Base-by-base conservation (phyloP, 2,113 vertebrate species). In the Cheirogaleus medius region DNA sequence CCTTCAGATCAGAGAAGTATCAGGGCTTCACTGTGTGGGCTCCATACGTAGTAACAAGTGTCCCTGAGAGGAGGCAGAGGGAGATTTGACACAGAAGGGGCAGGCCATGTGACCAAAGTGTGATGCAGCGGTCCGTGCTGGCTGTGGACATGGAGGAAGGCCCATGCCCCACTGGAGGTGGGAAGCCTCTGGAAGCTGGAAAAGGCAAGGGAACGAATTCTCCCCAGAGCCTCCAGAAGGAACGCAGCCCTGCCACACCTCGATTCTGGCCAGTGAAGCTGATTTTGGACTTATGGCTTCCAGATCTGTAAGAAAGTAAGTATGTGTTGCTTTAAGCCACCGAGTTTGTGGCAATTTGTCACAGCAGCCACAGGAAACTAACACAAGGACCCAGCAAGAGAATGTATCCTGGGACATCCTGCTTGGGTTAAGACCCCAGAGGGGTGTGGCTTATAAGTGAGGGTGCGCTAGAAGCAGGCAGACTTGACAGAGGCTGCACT, bases 81-180 rank as follows among this genome's bases (percentile, higher is more conserved):
- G 58, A 64, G 34, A 20, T 3, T 20, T 4, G 5, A 27, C 13
- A 3, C 8, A 25, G 29, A 6, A 60, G 56, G 42, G 25, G 39
- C 21, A 56, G 37, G 71, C 39, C 13, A 0, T 11, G 9, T 34
- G 87, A 23, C 49, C 17, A 21, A 25, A 5, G 18, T 39, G 11
- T 5, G 47, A 69, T 13, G 25, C 23, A 11, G 13, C 4, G 14
- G 13, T 42, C 42, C 42, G 42, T 54, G 25, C 15, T 2, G 44
- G 85, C 11, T 73, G 42, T 23, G 85, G 39, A 73, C 25, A 14
- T 32, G 37, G 49, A 8, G 32, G 25, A 27, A 25, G 29, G 29
- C 52, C 29, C 4, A 0, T 1, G 0, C 23, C 27, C 37, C 68
- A 25, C 44, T 18, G 68, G 34, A n/a, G 3, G 8, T 10, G 52